These are phyloP conservation scores for Camponotus fellah DNA, from an alignment of 2,888 invertebrate genomes.

Conservation along the genomic window DNA sequence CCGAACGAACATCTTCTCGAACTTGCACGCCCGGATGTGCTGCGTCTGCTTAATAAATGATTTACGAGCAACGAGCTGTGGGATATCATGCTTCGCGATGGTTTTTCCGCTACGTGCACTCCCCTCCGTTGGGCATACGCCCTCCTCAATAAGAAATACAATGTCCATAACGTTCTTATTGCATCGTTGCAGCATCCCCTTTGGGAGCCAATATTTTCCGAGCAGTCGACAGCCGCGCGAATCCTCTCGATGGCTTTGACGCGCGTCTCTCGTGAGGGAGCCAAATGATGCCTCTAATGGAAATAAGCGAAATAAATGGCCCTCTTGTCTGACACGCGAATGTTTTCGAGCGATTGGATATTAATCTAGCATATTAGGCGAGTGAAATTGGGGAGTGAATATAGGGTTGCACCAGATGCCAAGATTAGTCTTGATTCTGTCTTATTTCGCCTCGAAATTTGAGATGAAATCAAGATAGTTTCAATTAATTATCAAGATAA, in stretches of 20 bases:
- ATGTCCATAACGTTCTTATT: conserved; percentile 25
- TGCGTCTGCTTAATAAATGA: conserved; percentile 33
- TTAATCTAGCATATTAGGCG: background rate
- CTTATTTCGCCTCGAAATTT: too few relatives aligned
- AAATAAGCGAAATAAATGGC: conserved; percentile 15
- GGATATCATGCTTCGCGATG: background rate
- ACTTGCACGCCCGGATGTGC: background rate
- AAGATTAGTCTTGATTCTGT: too few relatives aligned
- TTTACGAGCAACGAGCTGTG: conserved; percentile 9
- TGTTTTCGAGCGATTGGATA: background rate
- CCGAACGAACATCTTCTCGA: background rate
- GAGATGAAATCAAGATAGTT: too few relatives aligned
- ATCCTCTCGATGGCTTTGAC: conserved; percentile 26
- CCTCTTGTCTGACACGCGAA: background rate
- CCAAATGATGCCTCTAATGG: conserved; percentile 13
- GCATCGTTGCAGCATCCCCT: conserved; percentile 12
- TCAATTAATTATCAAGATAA: too few relatives aligned
- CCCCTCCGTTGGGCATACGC: background rate
- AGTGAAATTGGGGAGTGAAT: too few relatives aligned
- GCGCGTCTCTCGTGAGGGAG: conserved; percentile 11
- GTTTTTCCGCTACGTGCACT: conserved; percentile 19
- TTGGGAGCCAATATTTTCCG: conserved; percentile 1
- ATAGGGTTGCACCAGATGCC: too few relatives aligned
- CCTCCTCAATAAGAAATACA: conserved; percentile 32
- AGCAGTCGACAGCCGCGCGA: background rate